phyloP scores from a whole-genome alignment of 2,797 vertebrate genomes.

The Hybognathus amarus region DNA sequence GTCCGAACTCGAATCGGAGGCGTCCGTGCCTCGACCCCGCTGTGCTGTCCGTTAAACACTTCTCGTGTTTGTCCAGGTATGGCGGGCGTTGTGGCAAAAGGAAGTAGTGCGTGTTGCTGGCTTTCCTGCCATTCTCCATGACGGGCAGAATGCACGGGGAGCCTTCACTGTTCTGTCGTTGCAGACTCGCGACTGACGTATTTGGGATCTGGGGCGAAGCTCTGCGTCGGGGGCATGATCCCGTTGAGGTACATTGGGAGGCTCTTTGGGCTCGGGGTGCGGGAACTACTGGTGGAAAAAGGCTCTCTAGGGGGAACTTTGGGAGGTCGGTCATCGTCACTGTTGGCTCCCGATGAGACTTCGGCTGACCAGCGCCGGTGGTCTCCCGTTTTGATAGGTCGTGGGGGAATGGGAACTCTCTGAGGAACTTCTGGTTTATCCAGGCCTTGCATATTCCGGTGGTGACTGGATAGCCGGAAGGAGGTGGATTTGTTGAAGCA shows the following conservation, averaged over 20 bases:
- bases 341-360: conserved; percentile 88
- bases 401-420: conserved; percentile 88
- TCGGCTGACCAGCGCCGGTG: conserved; percentile 95
- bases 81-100: conserved; percentile 87
- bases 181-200: conserved; percentile 92
- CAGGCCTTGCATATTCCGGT: conserved; percentile 73
- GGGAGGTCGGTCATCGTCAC: conserved; percentile 92
- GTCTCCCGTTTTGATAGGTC: conserved; percentile 83
- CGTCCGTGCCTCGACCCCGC: conserved; percentile 63
- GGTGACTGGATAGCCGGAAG: conserved; percentile 77
- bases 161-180: conserved; percentile 93
- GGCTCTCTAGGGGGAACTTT: conserved; percentile 93
- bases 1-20: conserved; percentile 59
- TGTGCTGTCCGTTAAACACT: conserved; percentile 80
- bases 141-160: conserved; percentile 93
- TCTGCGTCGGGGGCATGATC: conserved; percentile 96
- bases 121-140: conserved; percentile 90
- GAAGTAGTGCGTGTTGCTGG: conserved; percentile 94
- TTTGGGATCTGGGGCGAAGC: conserved; percentile 96
- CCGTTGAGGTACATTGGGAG: conserved; percentile 92
- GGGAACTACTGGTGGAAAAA: conserved; percentile 80
- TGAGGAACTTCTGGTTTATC: conserved; percentile 92
- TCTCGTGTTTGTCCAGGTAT: conserved; percentile 84
- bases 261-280: conserved; percentile 93
- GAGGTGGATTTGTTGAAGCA: conserved; percentile 88